Base-by-base conservation (phyloP, 2,113 vertebrate species). In the Centropristis striata region DNA sequence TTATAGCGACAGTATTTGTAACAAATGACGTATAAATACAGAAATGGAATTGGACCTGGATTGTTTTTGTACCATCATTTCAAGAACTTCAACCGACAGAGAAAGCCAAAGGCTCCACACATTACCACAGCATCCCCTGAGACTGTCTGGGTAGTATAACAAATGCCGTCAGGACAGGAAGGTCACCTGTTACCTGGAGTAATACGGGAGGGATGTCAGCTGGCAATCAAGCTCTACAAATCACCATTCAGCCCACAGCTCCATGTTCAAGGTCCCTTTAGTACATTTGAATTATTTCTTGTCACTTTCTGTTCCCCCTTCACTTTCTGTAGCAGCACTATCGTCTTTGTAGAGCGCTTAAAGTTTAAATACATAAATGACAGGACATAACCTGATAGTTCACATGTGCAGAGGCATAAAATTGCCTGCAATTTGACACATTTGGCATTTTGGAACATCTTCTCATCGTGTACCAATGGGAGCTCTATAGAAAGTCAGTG, bases 171-270 rank as follows among this genome's bases (percentile, higher is more conserved):
- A 42, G 46, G 12, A 58, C 53, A 46, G 63, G 75, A 86, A 86
- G 78, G 78, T 81, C 67, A 69, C 71, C 53, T 61, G 71, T 79
- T 84, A 88, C 86, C 86, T 68, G 86, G 21, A 82, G 83, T 74
- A 27, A 81, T 51, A 60, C 12, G 27, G 51, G 66, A 39, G 53
- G 2, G n/a, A 21, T 63, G 85, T 85, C 84, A 64, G 65, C 70
- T 66, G 53, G 39, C 65, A 65, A 49, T 54, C 12, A 15, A 60
- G 79, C 63, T 72, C 41, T 7, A 58, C 68, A 60, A 46, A 87
- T 85, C 80, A 61, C 55, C 60, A 51, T 64, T 74, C 77, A 55
- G 77, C 23, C 60, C 57, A 41, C 70, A 61, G 73, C 60, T 55
- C 53, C 23, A 4, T 1, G 53, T 53, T 61, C 58, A 71, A 82